Base-by-base conservation (phyloP, 2,888 invertebrate species). In the Mystacides longicornis region DNA sequence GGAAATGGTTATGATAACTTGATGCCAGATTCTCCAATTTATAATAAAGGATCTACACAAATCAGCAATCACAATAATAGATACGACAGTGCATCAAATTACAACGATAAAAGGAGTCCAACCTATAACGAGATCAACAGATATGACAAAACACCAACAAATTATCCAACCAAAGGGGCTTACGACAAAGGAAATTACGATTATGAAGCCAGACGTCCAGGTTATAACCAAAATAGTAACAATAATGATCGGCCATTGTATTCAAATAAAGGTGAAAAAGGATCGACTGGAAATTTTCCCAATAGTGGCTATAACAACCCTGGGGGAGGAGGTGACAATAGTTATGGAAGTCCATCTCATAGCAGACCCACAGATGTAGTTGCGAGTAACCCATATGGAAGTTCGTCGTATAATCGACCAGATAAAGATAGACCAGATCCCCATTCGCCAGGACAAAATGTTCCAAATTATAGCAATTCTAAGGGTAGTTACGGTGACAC, bases 1-100 rank as follows among this genome's bases (percentile, higher is more conserved):
- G 61, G 61, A 19, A 59, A 61, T 37, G 61, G 61, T 2, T 61
- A 61, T 50, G 61, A 61, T 21, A 61, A 61, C 51, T 48, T 61
- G 9, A 52, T 54, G 54, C 54, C 54, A 1, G 43, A 54, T 43
- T 49, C 49, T 50, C 54, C 54, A n/a, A 21, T 54, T 9, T 27
- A 54, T 27, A 31, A 49, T 22, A 23, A 47, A 4, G 42, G 48
- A 0, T 31, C 22, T 20, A 23, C 22, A 7, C 19, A 43, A 9
- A 16, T 37, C 2, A 45, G 23, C 3, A 9, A 7, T 14, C 14
- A 5, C 21, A 16, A 16, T 31, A 9, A 31, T 33, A 21, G 49
- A 49, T 37, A 55, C 16, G 37, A 23, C 1, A 43, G 49, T 11
- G 47, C 22, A 3, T 7, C 21, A n/a, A 3, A 9, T 5, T 43